These are phyloP conservation scores for Xestia c-nigrum DNA, from an alignment of 2,888 invertebrate genomes.

Conservation along the genomic window DNA sequence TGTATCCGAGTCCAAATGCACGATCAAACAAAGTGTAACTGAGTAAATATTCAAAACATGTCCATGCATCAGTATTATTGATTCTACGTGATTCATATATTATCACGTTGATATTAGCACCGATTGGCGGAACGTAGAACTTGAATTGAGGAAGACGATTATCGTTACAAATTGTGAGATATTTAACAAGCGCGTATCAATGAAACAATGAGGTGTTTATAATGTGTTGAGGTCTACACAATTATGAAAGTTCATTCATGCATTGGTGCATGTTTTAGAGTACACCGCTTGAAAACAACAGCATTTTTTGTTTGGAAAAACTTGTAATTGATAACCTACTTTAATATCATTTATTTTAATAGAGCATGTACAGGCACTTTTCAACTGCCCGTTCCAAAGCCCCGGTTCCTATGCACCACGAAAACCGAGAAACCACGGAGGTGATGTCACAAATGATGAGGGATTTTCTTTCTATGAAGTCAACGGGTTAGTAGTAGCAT, in stretches of 20 bases:
- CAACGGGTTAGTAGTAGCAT: neutral
- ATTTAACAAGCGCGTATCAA: neutral
- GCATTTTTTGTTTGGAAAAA: neutral
- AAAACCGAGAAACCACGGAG: neutral
- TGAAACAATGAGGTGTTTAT: neutral
- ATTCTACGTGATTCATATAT: conserved; percentile 39
- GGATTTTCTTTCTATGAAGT: neutral
- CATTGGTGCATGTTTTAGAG: neutral
- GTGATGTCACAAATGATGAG: neutral
- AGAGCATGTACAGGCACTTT: neutral
- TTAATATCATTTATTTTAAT: neutral
- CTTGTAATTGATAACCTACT: neutral
- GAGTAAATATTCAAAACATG: conserved; percentile 51
- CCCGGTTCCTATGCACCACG: neutral
- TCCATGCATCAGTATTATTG: conserved; percentile 30
- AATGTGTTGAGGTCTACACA: neutral
- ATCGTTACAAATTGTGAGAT: neutral
- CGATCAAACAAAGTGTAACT: conserved; percentile 35
- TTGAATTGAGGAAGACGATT: conserved; percentile 19
- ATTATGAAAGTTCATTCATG: neutral
- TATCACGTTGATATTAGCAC: conserved; percentile 8
- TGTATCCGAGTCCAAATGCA: conserved; percentile 20
- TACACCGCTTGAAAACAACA: neutral
- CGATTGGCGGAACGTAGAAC: neutral
- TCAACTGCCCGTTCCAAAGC: neutral